phyloP scores from a whole-genome alignment of 23 tunicate genomes.

The Ascidia mentula region DNA sequence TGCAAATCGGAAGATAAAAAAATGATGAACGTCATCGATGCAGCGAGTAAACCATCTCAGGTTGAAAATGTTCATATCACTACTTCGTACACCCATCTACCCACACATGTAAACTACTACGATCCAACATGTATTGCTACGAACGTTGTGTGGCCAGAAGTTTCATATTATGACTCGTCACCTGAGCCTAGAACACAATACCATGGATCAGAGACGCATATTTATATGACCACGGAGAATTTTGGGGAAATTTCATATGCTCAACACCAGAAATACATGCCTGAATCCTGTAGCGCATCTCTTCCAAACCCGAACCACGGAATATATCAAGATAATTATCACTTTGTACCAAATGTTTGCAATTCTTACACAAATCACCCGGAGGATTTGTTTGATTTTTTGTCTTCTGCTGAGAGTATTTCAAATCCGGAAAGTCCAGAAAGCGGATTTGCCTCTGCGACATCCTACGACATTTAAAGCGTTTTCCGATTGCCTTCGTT shows the following conservation, averaged over 20 bases:
- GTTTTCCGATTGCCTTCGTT: no score
- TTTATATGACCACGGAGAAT: background rate
- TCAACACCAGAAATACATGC: background rate
- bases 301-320: no score
- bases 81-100: no score
- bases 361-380: background rate
- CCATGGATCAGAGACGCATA: no score
- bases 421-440: background rate
- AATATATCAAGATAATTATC: no score
- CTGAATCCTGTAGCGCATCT: no score
- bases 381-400: background rate
- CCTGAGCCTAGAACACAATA: background rate
- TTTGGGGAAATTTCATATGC: background rate
- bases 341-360: no score
- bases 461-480: background rate
- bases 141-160: background rate
- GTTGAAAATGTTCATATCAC: background rate
- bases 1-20: slow-evolving; percentile 7
- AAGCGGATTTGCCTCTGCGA: background rate
- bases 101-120: background rate
- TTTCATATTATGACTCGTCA: background rate
- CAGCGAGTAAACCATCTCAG: background rate
- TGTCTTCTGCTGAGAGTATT: background rate
- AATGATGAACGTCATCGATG: slow-evolving; percentile 12
- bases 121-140: background rate